Conservation (phyloP, 1,140 invertebrate species). For the Euura saliciscinereae region DNA sequence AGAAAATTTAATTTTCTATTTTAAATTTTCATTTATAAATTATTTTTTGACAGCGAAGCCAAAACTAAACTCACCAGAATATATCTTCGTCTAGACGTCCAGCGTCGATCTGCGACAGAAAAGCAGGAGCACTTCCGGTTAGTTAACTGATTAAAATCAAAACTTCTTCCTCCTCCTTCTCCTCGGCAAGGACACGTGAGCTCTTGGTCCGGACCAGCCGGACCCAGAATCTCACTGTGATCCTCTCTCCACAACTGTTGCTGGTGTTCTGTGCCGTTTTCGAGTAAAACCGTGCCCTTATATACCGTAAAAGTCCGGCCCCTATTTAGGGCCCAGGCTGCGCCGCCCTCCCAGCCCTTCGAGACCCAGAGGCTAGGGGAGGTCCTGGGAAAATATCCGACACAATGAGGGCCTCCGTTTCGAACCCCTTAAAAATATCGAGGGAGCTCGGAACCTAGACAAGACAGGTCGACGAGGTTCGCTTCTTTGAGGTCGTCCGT, state of each 20-base stretch:
- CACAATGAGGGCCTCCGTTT: conserved; percentile 36
- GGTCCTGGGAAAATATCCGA: conserved; percentile 49
- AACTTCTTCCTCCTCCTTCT: background rate
- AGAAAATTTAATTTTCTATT: too few species aligned
- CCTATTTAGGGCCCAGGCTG: background rate
- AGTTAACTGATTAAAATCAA: conserved; percentile 22
- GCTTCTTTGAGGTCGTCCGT: background rate
- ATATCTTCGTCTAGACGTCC: background rate
- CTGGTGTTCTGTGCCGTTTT: conserved; percentile 30
- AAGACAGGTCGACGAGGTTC: background rate
- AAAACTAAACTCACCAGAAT: conserved; percentile 13
- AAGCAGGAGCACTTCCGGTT: conserved; percentile 41
- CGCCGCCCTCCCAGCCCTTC: conserved; percentile 18
- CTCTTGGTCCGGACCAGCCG: conserved; percentile 40
- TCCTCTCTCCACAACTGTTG: conserved; percentile 33
- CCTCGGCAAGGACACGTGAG: conserved; percentile 10
- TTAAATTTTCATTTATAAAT: background rate
- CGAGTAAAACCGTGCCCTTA: conserved; percentile 29
- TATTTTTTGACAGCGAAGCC: conserved; percentile 2
- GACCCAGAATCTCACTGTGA: conserved; percentile 26
- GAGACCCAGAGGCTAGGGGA: conserved; percentile 22
- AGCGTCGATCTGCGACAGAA: conserved; percentile 44
- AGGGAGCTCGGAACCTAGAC: background rate
- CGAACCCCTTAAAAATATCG: background rate
- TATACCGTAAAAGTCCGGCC: conserved; percentile 30